Base-by-base conservation (phyloP, 2,113 vertebrate genomes). In the Eurystomus gularis region DNA sequence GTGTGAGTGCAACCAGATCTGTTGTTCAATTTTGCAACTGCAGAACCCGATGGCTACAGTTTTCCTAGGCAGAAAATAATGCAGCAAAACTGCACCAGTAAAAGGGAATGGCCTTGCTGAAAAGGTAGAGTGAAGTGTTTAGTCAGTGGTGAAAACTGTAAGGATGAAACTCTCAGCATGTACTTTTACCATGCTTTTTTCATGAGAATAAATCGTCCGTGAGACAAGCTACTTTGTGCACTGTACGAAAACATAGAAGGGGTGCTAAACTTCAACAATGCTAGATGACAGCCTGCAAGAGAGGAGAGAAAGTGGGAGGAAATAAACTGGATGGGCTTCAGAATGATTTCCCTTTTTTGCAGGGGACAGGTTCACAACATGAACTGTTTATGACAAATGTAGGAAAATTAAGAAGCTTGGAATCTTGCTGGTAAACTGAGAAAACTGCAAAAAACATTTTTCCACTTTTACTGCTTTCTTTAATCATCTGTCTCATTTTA, bases 201-300 rank as follows among this genome's bases (percentile, higher is more conserved):
- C 13, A 9, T 33, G n/a, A 65, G 28, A 62, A 42, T 62, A 35
- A 65, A 37, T 15, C 33, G 39, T 46, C 13, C 68, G 71, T 66
- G 60, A 78, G 42, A 13, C 24, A 35, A 26, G 29, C 14, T 69
- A 39, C 49, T 57, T 69, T 49, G 21, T 61, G 17, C 28, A 6
- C n/a, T 19, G 21, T 29, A 18, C 0, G 0, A 33, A 40, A 77
- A 83, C 14, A 2, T 0, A 51, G 86, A 24, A 66, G 5, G 11
- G 80, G 20, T 84, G 77, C 11, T 75, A 6, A 69, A 16, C 7
- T 90, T 79, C 10, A 80, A 23, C 49, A 33, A 3, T 48, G 18
- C 18, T 17, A 5, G 24, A 16, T 4, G 2, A 25, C 14, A 66
- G 37, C 37, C 26, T 79, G 52, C 12, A 61, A 35, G 52, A 70